Percentiles rank a stretch among this genome's conserved stretches.
These are phyloP conservation scores for Enteromius mattozi DNA, from an alignment of 2,797 vertebrate genomes.

Conservation along the genomic window DNA sequence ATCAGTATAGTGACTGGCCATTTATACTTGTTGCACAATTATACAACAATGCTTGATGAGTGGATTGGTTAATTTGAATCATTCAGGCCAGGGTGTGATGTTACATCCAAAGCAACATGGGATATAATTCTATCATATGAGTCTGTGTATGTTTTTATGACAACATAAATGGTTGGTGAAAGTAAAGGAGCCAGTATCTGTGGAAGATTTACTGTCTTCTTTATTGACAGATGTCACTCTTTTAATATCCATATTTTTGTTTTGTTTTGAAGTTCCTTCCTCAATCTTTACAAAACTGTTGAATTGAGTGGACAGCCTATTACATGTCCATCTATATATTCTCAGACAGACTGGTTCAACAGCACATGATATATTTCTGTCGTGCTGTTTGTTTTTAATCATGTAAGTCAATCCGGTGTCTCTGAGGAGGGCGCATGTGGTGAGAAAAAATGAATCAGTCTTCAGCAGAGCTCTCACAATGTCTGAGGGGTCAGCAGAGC, in stretches of 20 bases:
- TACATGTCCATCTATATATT: background rate
- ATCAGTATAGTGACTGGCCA: background rate
- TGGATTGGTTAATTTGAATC: background rate
- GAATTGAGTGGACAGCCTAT: background rate
- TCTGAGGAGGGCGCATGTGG: slow-evolving; percentile 43
- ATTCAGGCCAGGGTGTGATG: background rate
- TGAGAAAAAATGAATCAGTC: slow-evolving; percentile 66
- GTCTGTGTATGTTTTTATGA: background rate
- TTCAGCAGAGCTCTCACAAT: slow-evolving; percentile 59
- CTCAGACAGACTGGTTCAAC: background rate
- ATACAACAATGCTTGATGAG: too few relatives aligned
- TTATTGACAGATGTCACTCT: background rate
- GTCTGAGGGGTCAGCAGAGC: slow-evolving; percentile 63
- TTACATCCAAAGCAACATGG: background rate
- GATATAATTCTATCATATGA: background rate
- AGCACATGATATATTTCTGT: background rate
- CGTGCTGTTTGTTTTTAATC: slow-evolving; percentile 13
- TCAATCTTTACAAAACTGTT: background rate
- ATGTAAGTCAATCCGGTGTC: slow-evolving; percentile 18
- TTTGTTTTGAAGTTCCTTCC: background rate
- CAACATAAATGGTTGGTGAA: background rate
- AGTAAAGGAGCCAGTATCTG: background rate
- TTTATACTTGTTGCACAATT: background rate
- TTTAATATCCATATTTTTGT: background rate
- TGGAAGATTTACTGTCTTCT: background rate